Evolutionary conservation across 2,797 vertebrate species (phyloP), one percentile per base, ranked within the genome.

Genomic region (Hyperoplus lanceolatus): DNA sequence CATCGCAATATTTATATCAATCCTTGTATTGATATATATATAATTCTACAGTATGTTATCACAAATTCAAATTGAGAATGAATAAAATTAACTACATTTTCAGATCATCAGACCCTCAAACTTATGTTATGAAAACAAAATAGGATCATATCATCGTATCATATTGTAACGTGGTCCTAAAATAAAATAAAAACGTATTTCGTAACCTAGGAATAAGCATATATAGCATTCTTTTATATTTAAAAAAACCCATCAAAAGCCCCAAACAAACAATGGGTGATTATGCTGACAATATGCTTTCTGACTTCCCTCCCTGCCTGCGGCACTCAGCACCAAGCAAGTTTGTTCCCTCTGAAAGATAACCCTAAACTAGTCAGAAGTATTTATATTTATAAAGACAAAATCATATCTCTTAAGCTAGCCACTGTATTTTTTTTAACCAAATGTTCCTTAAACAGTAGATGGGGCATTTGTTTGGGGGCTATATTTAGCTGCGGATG

Each of bases 401-500:
- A 29, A 46, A 67, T 43, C 51, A 12, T 12, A 10, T 36, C 10
- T 15, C 39, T 11, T 6, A 51, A 57, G 16, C 11, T 70, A 18
- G n/a, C 45, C 9, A 38, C 42, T 13, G 66, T 50, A 49, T 6
- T 16, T 39, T 48, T 78, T 29, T 29, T 29, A 29, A 42, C 11
- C 16, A 39, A 53, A 43, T 0, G 8, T 54, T 49, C 3, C 8
- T 78, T 16, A n/a, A 71, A 14, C 51, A 53, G 41, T 36, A 53
- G 56, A 72, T 3, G 0, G 18, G n/a, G 39, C 39, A 58, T 73
- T 68, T 8, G 36, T 21, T 46, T 36, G 8, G n/a, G 7, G 43
- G 49, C 16, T 64, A 50, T 61, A 70, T 76, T 74, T 29, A 29
- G 29, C 43, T 4, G 53, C 4, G 1, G 53, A 74, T 71, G 55